Base-by-base conservation (phyloP, 2,888 invertebrate species). In the Drosophila diplacantha region DNA sequence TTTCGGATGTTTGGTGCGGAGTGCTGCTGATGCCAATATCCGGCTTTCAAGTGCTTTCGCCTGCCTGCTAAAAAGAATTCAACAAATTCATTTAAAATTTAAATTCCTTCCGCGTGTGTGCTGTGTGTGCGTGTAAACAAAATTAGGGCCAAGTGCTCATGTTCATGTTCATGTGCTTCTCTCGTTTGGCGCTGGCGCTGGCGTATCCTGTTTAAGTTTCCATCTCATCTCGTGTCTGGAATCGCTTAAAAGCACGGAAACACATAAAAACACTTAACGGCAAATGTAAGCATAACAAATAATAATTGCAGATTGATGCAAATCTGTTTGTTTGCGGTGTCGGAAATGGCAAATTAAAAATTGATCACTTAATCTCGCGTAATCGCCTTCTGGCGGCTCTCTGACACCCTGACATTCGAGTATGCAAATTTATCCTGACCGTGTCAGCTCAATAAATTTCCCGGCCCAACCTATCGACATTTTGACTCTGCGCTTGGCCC, bases 21-120 rank as follows among this genome's bases (percentile, higher is more conserved):
- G 72, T 67, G 83, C 3, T 22, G 22, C 68, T 78, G 75, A 81
- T 52, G 61, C 66, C 70, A 47, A 70, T 75, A 72, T 79, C 79
- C 83, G 81, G 79, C 38, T 32, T 63, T 68, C 62, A 59, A 68
- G 69, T 66, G 54, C 44, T 59, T 56, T 59, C 16, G 22, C 35
- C 35, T 29, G 18, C 29, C 34, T 20, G 57, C 59, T 41, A 34
- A 71, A 65, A 54, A 65, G 50, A 54, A 71, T 59, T 12, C 22
- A 52, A 65, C 47, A 63, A 64, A 64, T 52, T 61, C 3, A 37
- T 37, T 60, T 49, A 12, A 64, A 47, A 37, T 37, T 60, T 49
- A 12, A 64, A 47, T 39, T 65, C 39, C 49, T 49, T 20, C 67
- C 46, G 26, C 32, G 31, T 31, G 54, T 47, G 56, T 55, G 46